phyloP scores from a whole-genome alignment of 2,113 vertebrate species.

The Dicerorhinus sumatrensis region DNA sequence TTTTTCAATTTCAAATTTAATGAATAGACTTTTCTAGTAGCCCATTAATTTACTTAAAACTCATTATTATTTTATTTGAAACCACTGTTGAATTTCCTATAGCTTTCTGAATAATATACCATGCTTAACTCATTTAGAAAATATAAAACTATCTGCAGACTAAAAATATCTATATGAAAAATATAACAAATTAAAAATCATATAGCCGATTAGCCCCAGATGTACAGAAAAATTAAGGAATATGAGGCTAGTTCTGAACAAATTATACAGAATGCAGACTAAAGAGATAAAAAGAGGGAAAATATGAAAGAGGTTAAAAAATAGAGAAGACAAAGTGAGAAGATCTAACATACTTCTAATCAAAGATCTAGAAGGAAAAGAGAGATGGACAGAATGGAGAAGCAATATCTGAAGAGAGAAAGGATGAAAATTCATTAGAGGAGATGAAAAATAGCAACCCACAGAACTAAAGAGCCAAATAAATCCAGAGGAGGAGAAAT shows the following conservation, averaged over 20 bases:
- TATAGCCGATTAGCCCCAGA: neutral
- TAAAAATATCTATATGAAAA: neutral
- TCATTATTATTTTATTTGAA: neutral
- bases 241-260: neutral
- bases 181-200: neutral
- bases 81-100: neutral
- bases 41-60: neutral
- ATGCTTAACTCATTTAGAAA: neutral
- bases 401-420: neutral
- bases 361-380: neutral
- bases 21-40: neutral
- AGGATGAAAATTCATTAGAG: neutral
- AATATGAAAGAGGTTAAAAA: neutral
- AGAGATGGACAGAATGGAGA: neutral
- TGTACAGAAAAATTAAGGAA: neutral
- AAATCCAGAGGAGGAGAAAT: neutral
- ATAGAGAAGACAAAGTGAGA: neutral
- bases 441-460: neutral
- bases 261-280: neutral
- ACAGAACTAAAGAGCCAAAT: neutral
- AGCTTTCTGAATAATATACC: neutral
- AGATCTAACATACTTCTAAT: neutral
- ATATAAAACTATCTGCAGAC: neutral
- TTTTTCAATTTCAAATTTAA: neutral
- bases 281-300: neutral